A percentile compares a stretch with the other conserved stretches of the same genome.
Evolutionary conservation across 2,113 vertebrate species (phyloP).

Genomic region (Bos indicus): DNA sequence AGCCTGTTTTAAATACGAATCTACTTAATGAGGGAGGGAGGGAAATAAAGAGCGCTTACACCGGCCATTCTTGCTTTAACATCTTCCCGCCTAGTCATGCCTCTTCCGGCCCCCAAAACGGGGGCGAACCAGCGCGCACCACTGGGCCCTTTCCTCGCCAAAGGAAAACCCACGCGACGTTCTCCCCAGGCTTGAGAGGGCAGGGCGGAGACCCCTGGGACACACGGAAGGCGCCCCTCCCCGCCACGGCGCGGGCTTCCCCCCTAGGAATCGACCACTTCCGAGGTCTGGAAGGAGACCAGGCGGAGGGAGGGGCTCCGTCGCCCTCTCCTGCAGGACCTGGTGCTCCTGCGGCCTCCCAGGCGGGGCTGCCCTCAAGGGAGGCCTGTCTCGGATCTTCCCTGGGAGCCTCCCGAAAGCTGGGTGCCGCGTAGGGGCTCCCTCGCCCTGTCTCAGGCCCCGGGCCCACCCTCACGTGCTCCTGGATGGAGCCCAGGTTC

Average conservation of each 20-base stretch:
- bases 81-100: background rate
- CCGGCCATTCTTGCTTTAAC: fast-evolving
- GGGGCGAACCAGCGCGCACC: background rate
- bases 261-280: background rate
- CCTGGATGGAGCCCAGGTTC: background rate
- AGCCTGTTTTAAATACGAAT: background rate
- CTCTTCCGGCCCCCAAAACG: background rate
- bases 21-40: background rate
- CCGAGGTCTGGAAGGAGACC: background rate
- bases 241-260: background rate
- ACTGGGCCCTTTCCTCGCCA: background rate
- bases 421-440: background rate
- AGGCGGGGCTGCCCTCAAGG: background rate
- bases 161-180: background rate
- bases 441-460: background rate
- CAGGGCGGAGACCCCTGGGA: background rate
- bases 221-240: background rate
- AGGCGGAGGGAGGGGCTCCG: background rate
- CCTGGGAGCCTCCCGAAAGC: too few relatives aligned
- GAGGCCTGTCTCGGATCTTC: background rate
- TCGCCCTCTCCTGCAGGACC: background rate
- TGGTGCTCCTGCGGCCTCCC: background rate
- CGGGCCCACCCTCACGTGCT: background rate
- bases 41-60: background rate
- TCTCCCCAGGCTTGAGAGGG: background rate